A percentile compares a stretch with the other conserved stretches of the same genome.
phyloP scores from a whole-genome alignment of 2,113 vertebrate genomes.

The Notothenia rossii region DNA sequence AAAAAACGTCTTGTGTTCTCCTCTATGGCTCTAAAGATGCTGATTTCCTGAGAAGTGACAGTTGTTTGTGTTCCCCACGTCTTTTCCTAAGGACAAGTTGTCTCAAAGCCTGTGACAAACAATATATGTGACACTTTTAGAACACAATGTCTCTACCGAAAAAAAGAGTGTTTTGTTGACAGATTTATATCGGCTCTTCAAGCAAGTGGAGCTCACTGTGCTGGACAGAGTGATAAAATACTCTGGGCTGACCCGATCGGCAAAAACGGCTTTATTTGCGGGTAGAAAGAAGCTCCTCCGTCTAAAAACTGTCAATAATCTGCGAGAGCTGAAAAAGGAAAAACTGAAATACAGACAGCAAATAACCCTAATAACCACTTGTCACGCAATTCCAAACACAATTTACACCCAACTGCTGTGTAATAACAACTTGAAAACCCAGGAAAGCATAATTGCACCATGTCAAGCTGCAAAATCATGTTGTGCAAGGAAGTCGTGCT shows the following conservation, averaged over 20 bases:
- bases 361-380: slow-evolving; percentile 44
- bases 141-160: slow-evolving; percentile 56
- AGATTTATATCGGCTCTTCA: slow-evolving; percentile 66
- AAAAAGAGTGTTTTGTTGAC: slow-evolving; percentile 51
- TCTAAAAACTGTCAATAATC: slow-evolving; percentile 17
- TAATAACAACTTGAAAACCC: slow-evolving; percentile 40
- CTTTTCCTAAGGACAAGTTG: slow-evolving; percentile 20
- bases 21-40: slow-evolving; percentile 46
- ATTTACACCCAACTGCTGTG: slow-evolving; percentile 27
- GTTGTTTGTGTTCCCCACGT: neutral
- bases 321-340: neutral
- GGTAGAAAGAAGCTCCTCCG: slow-evolving; percentile 20
- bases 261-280: slow-evolving; percentile 51
- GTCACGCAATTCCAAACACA: slow-evolving; percentile 35
- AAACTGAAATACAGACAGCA: slow-evolving; percentile 16
- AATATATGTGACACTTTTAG: slow-evolving; percentile 68
- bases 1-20: slow-evolving; percentile 62
- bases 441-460: slow-evolving; percentile 47
- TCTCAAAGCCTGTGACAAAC: slow-evolving; percentile 57
- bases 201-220: slow-evolving; percentile 39
- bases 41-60: slow-evolving; percentile 63
- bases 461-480: slow-evolving; percentile 34
- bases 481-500: slow-evolving; percentile 9
- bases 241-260: slow-evolving; percentile 66
- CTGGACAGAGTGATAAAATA: slow-evolving; percentile 70